Base-by-base conservation (phyloP, 2,113 vertebrate species). In the Forbesichthys agassizii region DNA sequence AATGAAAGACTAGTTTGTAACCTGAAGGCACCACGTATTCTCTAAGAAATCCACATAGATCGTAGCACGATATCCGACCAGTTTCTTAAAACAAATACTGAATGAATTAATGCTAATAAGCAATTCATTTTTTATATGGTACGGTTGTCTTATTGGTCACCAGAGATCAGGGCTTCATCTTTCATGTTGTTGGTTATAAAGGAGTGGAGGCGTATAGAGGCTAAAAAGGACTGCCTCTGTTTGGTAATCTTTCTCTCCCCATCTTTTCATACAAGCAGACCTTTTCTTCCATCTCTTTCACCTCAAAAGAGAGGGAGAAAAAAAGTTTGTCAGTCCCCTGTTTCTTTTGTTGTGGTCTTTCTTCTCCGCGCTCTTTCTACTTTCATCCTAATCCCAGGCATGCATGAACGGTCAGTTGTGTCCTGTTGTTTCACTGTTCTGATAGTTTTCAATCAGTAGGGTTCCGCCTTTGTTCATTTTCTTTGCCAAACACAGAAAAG, bases 341-440 rank as follows among this genome's bases (percentile, higher is more conserved):
- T 97, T 95, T 88, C 95, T 95, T 98, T 98, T 96, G 95, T 96
- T 93, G 90, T 93, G 93, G 87, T 93, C 95, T 95, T 95, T 97
- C 88, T 96, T 95, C 95, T 95, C 90, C 92, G 88, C 92, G 94
- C 94, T 95, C 95, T 97, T 96, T 96, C 94, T 94, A 91, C 95
- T 96, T 96, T 95, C 94, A 95, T 96, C 95, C 95, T 96, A 96
- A 95, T 96, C 95, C 93, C 93, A 94, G 95, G 93, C 96, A 98
- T 96, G 97, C 96, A 97, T 97, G 96, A 98, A 94, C 91, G 95
- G 96, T 94, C 95, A 94, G 94, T 96, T 96, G 94, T 95, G 95
- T 95, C 93, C 94, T 95, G 95, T 97, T 97, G 96, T 97, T 95
- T 95, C 94, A 93, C 97, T 95, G 95, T 98, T 96, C 94, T 96